These are phyloP conservation scores for Melanostoma scalare DNA, from an alignment of 2,888 invertebrate genomes.

Conservation along the genomic window DNA sequence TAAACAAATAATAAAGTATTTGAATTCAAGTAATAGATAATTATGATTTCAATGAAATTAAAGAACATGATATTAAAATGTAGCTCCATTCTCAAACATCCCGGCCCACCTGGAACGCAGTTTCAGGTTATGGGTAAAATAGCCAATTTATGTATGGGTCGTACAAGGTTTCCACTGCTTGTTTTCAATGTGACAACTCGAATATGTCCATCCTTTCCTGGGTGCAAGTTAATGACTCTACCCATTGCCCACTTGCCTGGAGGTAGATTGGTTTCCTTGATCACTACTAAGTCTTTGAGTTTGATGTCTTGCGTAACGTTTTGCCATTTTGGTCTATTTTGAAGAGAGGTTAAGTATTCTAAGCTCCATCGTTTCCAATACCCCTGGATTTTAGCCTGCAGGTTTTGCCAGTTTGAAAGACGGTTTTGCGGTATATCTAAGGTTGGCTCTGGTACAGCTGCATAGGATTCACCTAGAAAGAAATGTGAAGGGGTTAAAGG, in stretches of 20 bases:
- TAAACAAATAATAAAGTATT: too few species aligned
- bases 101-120: too few species aligned
- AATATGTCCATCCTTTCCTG: constrained; percentile 4
- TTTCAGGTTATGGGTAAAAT: too few species aligned
- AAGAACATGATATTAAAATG: too few species aligned
- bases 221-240: not conserved
- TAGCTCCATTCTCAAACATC: too few species aligned
- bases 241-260: constrained; percentile 21
- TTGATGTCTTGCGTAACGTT: not conserved
- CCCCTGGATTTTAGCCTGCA: constrained; percentile 44
- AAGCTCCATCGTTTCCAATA: constrained; percentile 61
- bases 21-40: too few species aligned
- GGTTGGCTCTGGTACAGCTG: constrained; percentile 18
- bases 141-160: not conserved
- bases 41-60: too few species aligned
- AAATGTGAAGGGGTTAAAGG: constrained; percentile 18
- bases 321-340: too few species aligned
- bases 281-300: constrained; percentile 3
- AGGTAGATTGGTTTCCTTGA: not conserved
- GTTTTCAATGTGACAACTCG: not conserved
- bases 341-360: constrained; percentile 40
- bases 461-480: constrained; percentile 40
- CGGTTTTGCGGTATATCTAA: constrained; percentile 26
- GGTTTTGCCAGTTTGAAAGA: constrained; percentile 33
- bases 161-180: not conserved